Evolutionary conservation across 2,797 vertebrate species (phyloP), one percentile per base, ranked within the genome.

Genomic region (Enteromius trimaculatus): DNA sequence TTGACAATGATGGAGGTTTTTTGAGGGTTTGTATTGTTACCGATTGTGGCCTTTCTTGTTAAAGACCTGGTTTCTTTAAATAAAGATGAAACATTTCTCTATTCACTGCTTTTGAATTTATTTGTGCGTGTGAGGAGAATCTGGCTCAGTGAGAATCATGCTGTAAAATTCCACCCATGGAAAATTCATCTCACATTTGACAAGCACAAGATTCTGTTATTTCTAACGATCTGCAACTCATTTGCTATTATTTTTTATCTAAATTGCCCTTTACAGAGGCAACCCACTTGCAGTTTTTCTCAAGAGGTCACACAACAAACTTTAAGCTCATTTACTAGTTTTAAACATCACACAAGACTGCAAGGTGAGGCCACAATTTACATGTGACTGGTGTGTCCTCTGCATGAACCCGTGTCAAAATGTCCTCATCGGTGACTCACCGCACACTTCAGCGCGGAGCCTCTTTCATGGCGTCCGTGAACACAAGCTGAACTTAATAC

Each of bases 21-120:
- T 91, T 92, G 92, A 91, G 93, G 83, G 88, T 92, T 91, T 93
- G 91, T 92, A 85, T 93, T 91, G 89, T 95, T 95, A 94, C 91
- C 93, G 90, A 95, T 93, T 86, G 91, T 91, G 92, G 88, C 90
- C 92, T 94, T 92, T 90, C n/a, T 85, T 84, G 17, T 77, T 55
- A 74, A 90, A 88, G 84, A 89, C 88, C 80, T 70, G 88, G 90
- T 89, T 93, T 94, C 93, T 89, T 93, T 93, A 91, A 85, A 85
- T 87, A 87, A 87, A 87, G 77, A 75, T 81, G 3, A 83, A 66
- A 83, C 55, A 23, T 72, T 85, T 85, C 60, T 58, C 71, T 60
- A 7, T n/a, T 62, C 37, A 47, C 14, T 70, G 71, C 19, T 49
- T 16, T 9, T n/a, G 8, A 17, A 37, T 75, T 4, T 78, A 34